Conservation (phyloP, 2,888 invertebrate species). For the Druceiella hillmani region DNA sequence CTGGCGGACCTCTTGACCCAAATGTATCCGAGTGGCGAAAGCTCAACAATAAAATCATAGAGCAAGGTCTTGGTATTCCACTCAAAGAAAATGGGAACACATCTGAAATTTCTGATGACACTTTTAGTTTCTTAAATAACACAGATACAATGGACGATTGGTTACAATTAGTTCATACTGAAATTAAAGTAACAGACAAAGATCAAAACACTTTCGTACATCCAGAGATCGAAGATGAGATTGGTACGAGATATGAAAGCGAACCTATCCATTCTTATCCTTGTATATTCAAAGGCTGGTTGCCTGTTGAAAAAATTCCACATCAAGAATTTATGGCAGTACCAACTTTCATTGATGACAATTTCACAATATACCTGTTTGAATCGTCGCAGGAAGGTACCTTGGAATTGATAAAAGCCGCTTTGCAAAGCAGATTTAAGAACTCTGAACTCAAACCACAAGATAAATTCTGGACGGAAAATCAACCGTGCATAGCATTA, state of each 20-base stretch:
- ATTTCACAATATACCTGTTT: conserved; percentile 28
- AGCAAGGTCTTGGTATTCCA: conserved; percentile 58
- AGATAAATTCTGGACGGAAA: conserved; percentile 52
- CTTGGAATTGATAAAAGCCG: conserved; percentile 45
- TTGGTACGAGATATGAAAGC: not conserved
- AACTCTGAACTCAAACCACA: conserved; percentile 40
- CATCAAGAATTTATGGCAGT: conserved; percentile 51
- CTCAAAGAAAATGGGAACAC: not conserved
- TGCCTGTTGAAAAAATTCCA: conserved; percentile 47
- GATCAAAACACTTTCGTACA: no score
- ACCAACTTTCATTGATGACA: conserved; percentile 57
- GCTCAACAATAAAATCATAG: conserved; percentile 60
- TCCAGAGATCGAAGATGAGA: no score
- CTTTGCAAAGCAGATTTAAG: conserved; percentile 44
- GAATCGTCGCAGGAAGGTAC: conserved; percentile 32
- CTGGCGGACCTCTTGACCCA: conserved; percentile 62
- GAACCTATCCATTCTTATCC: conserved; percentile 21
- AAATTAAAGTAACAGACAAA: no score
- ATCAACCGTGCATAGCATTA: conserved; percentile 63
- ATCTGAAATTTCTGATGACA: no score
- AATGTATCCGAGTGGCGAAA: conserved; percentile 57
- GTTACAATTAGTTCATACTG: no score
- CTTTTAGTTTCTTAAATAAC: no score
- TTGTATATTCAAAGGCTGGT: conserved; percentile 49
- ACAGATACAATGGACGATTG: no score